phyloP scores from a whole-genome alignment of 2,113 vertebrate genomes.

The Grantiella picta region DNA sequence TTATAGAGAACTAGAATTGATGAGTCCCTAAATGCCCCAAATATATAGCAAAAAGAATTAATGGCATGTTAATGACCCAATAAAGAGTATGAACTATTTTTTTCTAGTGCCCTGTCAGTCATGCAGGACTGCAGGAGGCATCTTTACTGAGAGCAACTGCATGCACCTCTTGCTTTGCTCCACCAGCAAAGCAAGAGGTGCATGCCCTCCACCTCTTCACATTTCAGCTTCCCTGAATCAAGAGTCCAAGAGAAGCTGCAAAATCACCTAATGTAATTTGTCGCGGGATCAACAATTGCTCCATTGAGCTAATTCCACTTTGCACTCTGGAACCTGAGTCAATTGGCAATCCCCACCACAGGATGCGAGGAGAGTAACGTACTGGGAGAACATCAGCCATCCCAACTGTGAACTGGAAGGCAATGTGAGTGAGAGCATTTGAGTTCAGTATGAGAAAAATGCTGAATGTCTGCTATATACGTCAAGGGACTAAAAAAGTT shows the following conservation, averaged over 20 bases:
- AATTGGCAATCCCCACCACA: background rate
- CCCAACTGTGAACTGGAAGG: constrained; percentile 33
- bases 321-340: background rate
- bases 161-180: background rate
- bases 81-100: background rate
- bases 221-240: background rate
- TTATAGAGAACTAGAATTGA: background rate
- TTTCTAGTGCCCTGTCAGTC: background rate
- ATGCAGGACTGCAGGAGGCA: background rate
- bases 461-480: background rate
- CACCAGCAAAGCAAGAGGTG: too few relatives aligned
- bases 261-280: background rate
- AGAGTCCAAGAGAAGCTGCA: background rate
- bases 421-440: constrained; percentile 4
- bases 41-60: background rate
- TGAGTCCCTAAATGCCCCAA: background rate
- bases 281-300: background rate
- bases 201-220: background rate
- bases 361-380: background rate
- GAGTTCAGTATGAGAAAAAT: constrained; percentile 51
- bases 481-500: background rate
- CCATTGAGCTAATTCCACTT: constrained; percentile 37
- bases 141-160: background rate
- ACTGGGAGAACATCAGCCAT: constrained; percentile 67
- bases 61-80: background rate